phyloP scores from a whole-genome alignment of 2,888 invertebrate genomes.

The Erynnis tages region DNA sequence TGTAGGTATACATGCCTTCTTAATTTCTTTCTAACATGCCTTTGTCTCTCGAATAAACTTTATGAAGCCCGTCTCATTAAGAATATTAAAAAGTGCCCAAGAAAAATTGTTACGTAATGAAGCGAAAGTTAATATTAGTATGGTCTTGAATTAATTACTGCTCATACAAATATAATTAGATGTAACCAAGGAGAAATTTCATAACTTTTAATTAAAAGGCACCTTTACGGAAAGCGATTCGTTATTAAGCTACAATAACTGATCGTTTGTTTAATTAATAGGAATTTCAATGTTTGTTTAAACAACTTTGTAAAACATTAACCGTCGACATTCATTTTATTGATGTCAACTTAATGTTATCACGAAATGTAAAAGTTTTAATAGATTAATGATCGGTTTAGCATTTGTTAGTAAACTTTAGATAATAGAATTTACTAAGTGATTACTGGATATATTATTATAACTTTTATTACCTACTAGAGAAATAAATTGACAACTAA shows the following conservation, averaged over 20 bases:
- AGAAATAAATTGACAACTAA: too few species aligned
- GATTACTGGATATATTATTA: too few species aligned
- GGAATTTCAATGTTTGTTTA: constrained; percentile 39
- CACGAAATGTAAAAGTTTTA: not conserved
- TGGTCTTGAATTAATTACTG: constrained; percentile 13
- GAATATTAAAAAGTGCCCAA: not conserved
- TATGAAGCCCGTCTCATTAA: constrained; percentile 10
- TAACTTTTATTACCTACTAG: too few species aligned
- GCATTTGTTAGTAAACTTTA: too few species aligned
- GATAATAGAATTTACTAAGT: too few species aligned
- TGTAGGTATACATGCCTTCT: not conserved
- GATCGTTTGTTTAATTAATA: constrained; percentile 39
- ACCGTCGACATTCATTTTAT: constrained; percentile 4
- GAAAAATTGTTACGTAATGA: constrained; percentile 13
- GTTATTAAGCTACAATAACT: constrained; percentile 49
- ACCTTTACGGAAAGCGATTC: constrained; percentile 34
- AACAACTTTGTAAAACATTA: constrained; percentile 21
- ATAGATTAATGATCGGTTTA: not conserved
- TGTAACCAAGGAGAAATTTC: constrained; percentile 37
- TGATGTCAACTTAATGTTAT: not conserved
- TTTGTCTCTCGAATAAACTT: not conserved
- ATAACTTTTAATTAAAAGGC: constrained; percentile 46
- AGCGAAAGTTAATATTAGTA: constrained; percentile 15
- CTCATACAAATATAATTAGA: constrained; percentile 16
- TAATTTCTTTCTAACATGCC: not conserved